Evolutionary conservation across 2,797 vertebrate species (phyloP).

Genomic region (Melanotaenia pygmaea): DNA sequence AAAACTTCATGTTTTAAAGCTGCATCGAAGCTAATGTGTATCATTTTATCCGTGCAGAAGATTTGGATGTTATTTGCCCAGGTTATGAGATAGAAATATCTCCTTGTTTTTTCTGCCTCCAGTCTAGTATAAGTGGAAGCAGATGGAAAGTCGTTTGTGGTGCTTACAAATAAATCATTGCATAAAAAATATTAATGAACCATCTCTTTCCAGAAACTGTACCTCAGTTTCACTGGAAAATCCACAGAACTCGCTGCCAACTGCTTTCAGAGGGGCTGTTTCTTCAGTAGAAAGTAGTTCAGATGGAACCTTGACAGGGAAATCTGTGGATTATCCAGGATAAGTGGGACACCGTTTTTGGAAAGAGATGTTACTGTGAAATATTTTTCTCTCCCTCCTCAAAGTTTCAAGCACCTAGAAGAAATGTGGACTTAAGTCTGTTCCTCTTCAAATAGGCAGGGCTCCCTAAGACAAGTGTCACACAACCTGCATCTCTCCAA

Average conservation of each 20-base stretch:
- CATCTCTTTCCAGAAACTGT: constrained; percentile 22
- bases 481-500: background rate
- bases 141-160: constrained; percentile 39
- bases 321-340: constrained; percentile 41
- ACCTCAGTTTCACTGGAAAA: constrained; percentile 20
- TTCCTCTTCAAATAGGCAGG: background rate
- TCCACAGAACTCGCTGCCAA: constrained; percentile 32
- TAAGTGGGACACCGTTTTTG: constrained; percentile 46
- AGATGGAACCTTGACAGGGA: constrained; percentile 42
- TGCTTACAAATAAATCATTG: constrained; percentile 17
- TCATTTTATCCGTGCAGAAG: constrained; percentile 4
- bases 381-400: background rate
- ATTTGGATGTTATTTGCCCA: constrained; percentile 12
- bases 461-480: background rate
- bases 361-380: constrained; percentile 15
- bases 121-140: background rate
- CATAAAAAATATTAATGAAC: constrained; percentile 19
- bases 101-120: background rate
- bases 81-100: background rate
- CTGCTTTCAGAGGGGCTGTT: constrained; percentile 28
- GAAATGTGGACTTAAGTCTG: constrained; percentile 1
- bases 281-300: constrained; percentile 40
- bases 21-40: constrained; percentile 1
- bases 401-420: constrained; percentile 2
- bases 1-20: constrained; percentile 18